Evolutionary conservation across 2,888 invertebrate genomes (phyloP).

Genomic region (Tachina lurida): DNA sequence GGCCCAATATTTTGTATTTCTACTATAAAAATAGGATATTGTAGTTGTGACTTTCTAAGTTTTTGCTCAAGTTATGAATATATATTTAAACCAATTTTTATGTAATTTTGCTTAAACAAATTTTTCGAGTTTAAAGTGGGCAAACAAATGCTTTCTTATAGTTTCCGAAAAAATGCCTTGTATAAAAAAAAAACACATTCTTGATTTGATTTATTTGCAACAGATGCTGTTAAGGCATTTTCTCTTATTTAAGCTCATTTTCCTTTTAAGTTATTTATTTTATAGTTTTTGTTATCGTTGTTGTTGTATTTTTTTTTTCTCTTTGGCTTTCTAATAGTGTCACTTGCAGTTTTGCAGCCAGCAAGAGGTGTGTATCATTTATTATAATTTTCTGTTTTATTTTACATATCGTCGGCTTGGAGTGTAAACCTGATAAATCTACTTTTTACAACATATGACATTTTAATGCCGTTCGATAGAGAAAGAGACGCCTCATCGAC

Average conservation of each 20-base stretch:
- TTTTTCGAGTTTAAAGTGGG: background rate
- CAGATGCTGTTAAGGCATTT: conserved; percentile 48
- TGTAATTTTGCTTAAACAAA: background rate
- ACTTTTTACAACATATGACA: too few relatives aligned
- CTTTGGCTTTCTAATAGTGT: conserved; percentile 39
- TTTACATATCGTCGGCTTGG: too few relatives aligned
- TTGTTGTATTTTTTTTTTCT: conserved; percentile 20
- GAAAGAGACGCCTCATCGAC: too few relatives aligned
- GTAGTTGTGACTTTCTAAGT: too few relatives aligned
- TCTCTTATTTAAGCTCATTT: conserved; percentile 4
- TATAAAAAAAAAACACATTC: conserved; percentile 48
- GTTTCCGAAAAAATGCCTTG: conserved; percentile 25
- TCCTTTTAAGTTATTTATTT: conserved; percentile 32
- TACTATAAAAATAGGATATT: too few relatives aligned
- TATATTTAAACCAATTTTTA: too few relatives aligned
- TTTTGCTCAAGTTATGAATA: too few relatives aligned
- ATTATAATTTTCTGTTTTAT: background rate
- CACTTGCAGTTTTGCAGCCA: conserved; percentile 39
- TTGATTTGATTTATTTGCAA: conserved; percentile 70
- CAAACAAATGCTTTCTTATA: background rate
- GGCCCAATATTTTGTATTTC: too few relatives aligned
- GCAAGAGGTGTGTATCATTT: conserved; percentile 26
- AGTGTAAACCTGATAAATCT: too few relatives aligned
- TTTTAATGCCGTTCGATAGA: too few relatives aligned
- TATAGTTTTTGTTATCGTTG: background rate